A percentile compares a stretch with the other conserved stretches of the same genome.
Evolutionary conservation across 37 sponge, comb jelly and placozoan genomes (phyloP).

Genomic region (Petrosia ficiformis): DNA sequence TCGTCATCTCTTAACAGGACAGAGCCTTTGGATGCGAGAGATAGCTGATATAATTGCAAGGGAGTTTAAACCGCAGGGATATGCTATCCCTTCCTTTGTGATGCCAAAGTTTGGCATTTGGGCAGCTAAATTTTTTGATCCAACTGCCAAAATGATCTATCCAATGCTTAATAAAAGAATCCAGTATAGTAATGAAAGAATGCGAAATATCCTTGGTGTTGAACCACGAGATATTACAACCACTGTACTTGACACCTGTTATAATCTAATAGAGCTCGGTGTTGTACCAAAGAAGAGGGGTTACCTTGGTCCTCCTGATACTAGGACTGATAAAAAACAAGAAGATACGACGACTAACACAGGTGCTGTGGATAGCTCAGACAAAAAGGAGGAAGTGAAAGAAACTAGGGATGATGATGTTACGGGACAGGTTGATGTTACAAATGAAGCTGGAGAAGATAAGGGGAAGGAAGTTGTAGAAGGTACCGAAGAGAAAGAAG

Average conservation of each 20-base stretch:
- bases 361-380: no score
- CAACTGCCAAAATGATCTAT: neutral
- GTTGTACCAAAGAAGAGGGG: conserved; percentile 34
- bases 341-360: no score
- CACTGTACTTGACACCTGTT: conserved; percentile 54
- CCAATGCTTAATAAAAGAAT: conserved; percentile 3
- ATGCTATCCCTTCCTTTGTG: conserved; percentile 17
- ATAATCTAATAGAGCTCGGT: conserved; percentile 60
- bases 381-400: no score
- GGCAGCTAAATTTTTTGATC: neutral
- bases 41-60: conserved; percentile 31
- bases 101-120: conserved; percentile 8
- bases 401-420: no score
- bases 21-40: conserved; percentile 22
- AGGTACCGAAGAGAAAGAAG: no score
- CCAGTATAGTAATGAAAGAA: conserved; percentile 19
- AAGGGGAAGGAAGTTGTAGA: no score
- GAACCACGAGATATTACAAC: conserved; percentile 21
- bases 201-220: conserved; percentile 57
- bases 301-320: conserved; percentile 40
- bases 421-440: no score
- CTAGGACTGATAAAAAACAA: no score
- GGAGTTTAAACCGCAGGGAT: conserved; percentile 66
- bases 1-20: conserved; percentile 29
- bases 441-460: no score